Conservation (phyloP, 2,888 invertebrate genomes). For the Adineta ricciae region DNA sequence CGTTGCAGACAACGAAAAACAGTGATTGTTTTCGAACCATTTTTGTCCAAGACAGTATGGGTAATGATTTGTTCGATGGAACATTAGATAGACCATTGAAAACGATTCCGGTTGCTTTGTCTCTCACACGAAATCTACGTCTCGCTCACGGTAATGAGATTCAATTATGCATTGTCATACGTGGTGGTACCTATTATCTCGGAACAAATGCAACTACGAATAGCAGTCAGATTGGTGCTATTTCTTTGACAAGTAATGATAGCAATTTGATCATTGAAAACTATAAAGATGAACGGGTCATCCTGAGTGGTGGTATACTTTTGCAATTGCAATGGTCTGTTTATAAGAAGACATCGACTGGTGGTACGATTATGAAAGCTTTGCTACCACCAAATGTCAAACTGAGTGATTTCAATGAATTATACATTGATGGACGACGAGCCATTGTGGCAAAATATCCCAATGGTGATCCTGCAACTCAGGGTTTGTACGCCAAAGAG, state of each 20-base stretch:
- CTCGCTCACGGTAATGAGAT: neutral
- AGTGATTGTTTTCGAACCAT: neutral
- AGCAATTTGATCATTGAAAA: neutral
- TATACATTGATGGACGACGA: neutral
- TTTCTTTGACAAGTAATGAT: neutral
- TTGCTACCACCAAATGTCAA: neutral
- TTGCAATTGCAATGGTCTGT: neutral
- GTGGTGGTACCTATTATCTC: neutral
- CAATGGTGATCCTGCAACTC: neutral
- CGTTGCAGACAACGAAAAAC: too few species aligned
- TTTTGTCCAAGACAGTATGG: neutral
- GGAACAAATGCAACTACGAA: neutral
- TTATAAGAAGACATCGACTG: neutral
- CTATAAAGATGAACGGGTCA: neutral
- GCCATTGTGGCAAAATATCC: neutral
- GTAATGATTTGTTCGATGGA: neutral
- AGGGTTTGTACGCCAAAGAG: neutral
- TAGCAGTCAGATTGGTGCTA: neutral
- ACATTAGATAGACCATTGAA: neutral
- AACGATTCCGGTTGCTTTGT: neutral
- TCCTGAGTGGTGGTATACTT: neutral
- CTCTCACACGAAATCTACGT: neutral
- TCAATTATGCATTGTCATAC: neutral
- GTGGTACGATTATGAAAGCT: constrained; percentile 1
- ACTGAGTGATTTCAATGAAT: neutral